Conservation (phyloP, 2,797 vertebrate genomes). For the Danio jaintianensis region DNA sequence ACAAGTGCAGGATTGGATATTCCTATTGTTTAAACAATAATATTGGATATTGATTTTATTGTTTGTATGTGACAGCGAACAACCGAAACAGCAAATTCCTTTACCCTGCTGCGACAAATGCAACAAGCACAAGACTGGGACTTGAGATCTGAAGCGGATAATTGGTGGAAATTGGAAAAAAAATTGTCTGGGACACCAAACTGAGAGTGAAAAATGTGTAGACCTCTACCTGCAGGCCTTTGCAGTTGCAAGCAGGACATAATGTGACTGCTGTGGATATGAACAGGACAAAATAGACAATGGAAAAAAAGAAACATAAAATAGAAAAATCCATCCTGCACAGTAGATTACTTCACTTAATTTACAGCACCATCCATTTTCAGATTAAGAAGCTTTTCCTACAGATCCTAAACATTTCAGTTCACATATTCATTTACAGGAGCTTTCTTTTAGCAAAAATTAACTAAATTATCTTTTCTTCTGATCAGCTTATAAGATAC, state of each 20-base stretch:
- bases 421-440: slow-evolving; percentile 5
- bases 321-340: not conserved
- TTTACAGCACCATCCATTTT: not conserved
- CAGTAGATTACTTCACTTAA: too few relatives aligned
- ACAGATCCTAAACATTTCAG: not conserved
- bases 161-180: not conserved
- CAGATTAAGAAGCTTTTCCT: not conserved
- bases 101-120: not conserved
- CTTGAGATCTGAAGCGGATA: not conserved
- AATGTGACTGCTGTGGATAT: not conserved
- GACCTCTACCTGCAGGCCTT: not conserved
- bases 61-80: not conserved
- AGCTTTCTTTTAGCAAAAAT: not conserved
- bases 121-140: not conserved
- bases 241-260: not conserved
- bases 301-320: too few relatives aligned
- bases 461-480: too few relatives aligned
- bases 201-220: not conserved
- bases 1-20: not conserved
- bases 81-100: not conserved
- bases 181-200: not conserved
- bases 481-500: not conserved
- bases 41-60: too few relatives aligned
- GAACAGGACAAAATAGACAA: not conserved
- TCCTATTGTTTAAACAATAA: not conserved